Evolutionary conservation across 1,140 invertebrate species (phyloP).

Genomic region (Polypedilum pembai): DNA sequence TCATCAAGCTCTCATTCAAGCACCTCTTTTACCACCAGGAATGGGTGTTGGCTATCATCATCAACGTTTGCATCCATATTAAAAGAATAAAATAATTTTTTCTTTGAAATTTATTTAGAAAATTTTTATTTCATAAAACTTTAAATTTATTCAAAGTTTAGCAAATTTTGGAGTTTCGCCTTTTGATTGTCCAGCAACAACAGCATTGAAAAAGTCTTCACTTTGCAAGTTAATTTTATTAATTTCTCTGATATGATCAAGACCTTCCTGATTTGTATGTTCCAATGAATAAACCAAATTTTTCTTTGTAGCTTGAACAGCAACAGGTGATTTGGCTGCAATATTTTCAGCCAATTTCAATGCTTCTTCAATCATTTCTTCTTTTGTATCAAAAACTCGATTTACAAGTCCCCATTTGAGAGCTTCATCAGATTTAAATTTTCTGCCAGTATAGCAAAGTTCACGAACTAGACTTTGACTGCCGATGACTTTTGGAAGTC

Average conservation of each 20-base stretch:
- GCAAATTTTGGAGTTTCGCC: constrained; percentile 57
- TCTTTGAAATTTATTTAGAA: no score
- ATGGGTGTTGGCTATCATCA: background rate
- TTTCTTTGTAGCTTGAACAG: constrained; percentile 82
- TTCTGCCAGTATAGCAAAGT: constrained; percentile 77
- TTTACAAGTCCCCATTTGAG: constrained; percentile 64
- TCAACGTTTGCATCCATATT: background rate
- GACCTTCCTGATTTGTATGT: constrained; percentile 72
- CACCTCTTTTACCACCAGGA: background rate
- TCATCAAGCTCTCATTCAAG: constrained; percentile 1
- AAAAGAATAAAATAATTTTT: background rate
- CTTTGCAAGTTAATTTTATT: constrained; percentile 84
- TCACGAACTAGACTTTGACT: constrained; percentile 82
- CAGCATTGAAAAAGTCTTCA: constrained; percentile 80
- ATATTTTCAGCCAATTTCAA: constrained; percentile 69
- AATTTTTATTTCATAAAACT: no score
- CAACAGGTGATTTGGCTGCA: constrained; percentile 87
- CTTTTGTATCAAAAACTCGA: constrained; percentile 57
- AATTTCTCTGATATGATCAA: constrained; percentile 73
- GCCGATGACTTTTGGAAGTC: constrained; percentile 87
- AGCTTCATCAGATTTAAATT: constrained; percentile 75
- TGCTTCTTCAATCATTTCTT: constrained; percentile 56
- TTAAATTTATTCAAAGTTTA: constrained; percentile 65
- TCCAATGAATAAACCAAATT: constrained; percentile 80
- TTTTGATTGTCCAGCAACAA: constrained; percentile 66